Conservation (phyloP, 2,888 invertebrate genomes). For the Melolontha melolontha region DNA sequence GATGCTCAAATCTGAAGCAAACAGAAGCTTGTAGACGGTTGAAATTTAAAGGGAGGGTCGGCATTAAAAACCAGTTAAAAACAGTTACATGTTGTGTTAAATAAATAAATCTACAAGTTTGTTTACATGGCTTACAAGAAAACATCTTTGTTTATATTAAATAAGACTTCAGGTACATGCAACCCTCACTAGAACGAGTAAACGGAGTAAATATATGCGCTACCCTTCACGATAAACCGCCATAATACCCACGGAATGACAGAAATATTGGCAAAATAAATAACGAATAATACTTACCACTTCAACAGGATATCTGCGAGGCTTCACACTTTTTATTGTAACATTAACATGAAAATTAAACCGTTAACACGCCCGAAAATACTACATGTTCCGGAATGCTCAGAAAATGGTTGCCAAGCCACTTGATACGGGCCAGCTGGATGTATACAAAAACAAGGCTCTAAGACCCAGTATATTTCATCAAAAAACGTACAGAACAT, state of each 20-base stretch:
- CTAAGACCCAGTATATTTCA: constrained; percentile 33
- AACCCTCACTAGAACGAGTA: constrained; percentile 40
- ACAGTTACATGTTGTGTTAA: constrained; percentile 34
- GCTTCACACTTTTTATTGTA: constrained; percentile 39
- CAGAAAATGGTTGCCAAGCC: constrained; percentile 66
- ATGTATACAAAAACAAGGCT: constrained; percentile 47
- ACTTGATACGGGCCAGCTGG: constrained; percentile 60
- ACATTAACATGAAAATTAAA: constrained; percentile 39
- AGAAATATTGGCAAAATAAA: constrained; percentile 44
- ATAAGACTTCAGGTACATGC: constrained; percentile 28
- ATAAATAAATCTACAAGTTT: constrained; percentile 32
- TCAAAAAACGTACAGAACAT: constrained; percentile 44
- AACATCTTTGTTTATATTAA: constrained; percentile 34
- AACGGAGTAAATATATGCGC: constrained; percentile 43
- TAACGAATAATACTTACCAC: constrained; percentile 40
- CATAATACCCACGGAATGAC: constrained; percentile 45
- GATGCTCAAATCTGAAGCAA: constrained; percentile 40
- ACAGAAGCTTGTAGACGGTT: constrained; percentile 52
- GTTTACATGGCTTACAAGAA: constrained; percentile 18
- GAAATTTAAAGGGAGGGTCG: constrained; percentile 54
- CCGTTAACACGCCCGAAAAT: constrained; percentile 52
- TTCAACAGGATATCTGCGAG: constrained; percentile 25
- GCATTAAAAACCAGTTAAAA: constrained; percentile 42
- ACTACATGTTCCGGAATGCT: constrained; percentile 61
- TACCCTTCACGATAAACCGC: constrained; percentile 51